These are phyloP conservation scores for Pissodes strobi DNA, from an alignment of 1,140 invertebrate genomes.

Conservation along the genomic window DNA sequence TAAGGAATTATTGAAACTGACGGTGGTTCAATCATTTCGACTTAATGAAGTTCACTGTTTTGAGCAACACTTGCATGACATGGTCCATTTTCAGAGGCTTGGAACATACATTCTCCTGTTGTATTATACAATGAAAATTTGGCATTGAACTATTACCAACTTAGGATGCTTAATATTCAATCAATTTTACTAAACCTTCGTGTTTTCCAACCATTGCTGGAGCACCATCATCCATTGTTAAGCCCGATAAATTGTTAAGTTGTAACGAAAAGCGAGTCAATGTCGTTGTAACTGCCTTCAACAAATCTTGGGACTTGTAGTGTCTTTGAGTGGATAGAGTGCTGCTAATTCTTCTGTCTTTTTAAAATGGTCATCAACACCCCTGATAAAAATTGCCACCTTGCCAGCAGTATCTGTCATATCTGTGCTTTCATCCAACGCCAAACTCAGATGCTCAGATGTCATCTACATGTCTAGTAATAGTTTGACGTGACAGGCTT, in stretches of 20 bases:
- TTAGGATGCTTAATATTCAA: slow-evolving; percentile 29
- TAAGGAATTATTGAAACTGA: no score
- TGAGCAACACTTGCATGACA: slow-evolving; percentile 48
- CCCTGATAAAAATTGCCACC: slow-evolving; percentile 45
- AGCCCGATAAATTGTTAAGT: slow-evolving; percentile 33
- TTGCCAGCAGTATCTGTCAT: slow-evolving; percentile 46
- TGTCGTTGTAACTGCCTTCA: slow-evolving; percentile 28
- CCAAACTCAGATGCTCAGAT: slow-evolving; percentile 44
- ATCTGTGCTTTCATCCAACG: slow-evolving; percentile 51
- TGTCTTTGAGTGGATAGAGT: slow-evolving; percentile 45
- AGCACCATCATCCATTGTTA: slow-evolving; percentile 51
- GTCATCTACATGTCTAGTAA: slow-evolving; percentile 45
- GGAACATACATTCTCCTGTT: slow-evolving; percentile 45
- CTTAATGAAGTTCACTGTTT: slow-evolving; percentile 51
- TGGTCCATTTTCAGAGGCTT: slow-evolving; percentile 43
- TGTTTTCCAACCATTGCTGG: slow-evolving; percentile 48
- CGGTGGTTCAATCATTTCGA: slow-evolving; percentile 47
- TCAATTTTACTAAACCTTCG: slow-evolving; percentile 42
- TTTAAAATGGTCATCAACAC: slow-evolving; percentile 45
- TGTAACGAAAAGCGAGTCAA: slow-evolving; percentile 37
- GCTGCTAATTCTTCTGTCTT: slow-evolving; percentile 48
- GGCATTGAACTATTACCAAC: slow-evolving; percentile 30
- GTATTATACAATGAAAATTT: slow-evolving; percentile 50
- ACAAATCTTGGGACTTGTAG: slow-evolving; percentile 47
- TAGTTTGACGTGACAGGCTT: slow-evolving; percentile 46